Conservation (phyloP, 1,140 invertebrate species). For the Cotesia typhae region DNA sequence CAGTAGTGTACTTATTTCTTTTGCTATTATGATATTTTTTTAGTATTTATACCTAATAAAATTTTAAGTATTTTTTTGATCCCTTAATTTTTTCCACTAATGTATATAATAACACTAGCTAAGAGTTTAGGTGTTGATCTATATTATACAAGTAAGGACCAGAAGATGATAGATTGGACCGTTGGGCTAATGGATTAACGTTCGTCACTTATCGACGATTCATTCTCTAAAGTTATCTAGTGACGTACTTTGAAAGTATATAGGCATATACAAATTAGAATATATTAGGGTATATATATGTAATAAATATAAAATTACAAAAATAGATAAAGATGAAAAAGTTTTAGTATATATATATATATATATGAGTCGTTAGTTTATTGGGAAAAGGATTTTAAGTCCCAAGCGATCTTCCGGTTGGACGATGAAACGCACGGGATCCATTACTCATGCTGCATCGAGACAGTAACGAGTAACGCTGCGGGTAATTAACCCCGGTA, state of each 20-base stretch:
- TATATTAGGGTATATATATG: neutral
- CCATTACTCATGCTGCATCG: slow-evolving; percentile 41
- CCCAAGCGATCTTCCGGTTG: slow-evolving; percentile 38
- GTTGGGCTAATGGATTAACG: slow-evolving; percentile 2
- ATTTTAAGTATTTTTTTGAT: too few relatives aligned
- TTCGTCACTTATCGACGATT: slow-evolving; percentile 19
- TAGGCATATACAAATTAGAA: too few relatives aligned
- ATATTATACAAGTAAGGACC: too few relatives aligned
- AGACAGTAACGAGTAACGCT: slow-evolving; percentile 31
- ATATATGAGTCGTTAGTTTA: slow-evolving; percentile 33
- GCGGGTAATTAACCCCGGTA: slow-evolving; percentile 39
- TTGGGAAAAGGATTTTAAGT: slow-evolving; percentile 35
- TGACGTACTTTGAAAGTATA: slow-evolving; percentile 4
- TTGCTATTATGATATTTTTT: neutral
- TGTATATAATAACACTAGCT: too few relatives aligned
- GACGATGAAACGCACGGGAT: slow-evolving; percentile 41
- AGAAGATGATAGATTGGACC: neutral
- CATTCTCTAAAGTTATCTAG: neutral
- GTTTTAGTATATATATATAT: slow-evolving; percentile 6
- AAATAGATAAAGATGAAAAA: neutral
- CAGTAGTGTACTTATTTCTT: neutral
- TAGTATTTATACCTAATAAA: neutral
- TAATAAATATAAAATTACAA: too few relatives aligned
- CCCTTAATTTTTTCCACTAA: too few relatives aligned
- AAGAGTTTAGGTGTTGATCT: neutral